Evolutionary conservation across 92 coral and sea anemone species (phyloP), one percentile per base, ranked within the genome.

Genomic region (Chrysogorgia sp.): DNA sequence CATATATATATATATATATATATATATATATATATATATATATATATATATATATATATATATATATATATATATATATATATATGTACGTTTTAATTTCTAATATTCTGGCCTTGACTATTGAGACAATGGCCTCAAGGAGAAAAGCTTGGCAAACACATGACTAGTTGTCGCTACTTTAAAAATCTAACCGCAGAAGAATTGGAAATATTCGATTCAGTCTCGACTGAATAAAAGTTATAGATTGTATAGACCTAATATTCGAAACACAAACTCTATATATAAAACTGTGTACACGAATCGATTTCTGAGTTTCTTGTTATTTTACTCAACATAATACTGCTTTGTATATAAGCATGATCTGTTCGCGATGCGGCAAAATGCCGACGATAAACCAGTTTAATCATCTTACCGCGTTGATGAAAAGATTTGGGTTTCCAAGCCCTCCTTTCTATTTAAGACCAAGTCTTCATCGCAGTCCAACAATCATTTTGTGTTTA

Each of bases 401-500:
- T 37, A 37, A 37, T 37, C 43, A 57, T 23, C 63, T 57, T 57
- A 57, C 63, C 63, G 15, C 53, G 53, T 47, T n/a, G n/a, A 7
- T 47, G 53, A 7, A 47, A 47, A 6, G 53, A 47, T 48, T 69
- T 58, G 14, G 32, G 37, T 22, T 31, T 30, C 79, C 59, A 47
- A 69, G 76, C 13, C 14, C 28, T 40, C 1, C 10, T 69, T 69
- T 49, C 26, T 69, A 53, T 40, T 40, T n/a, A n/a, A n/a, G n/a
- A n/a, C n/a, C 34, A 40, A 69, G 76, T 49, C 24, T 22, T 7
- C 20, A 50, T 67, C 52, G 56, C 22, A 40, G 17, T 25, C 49
- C 37, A 53, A 19, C 61, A 55, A 45, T 69, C 75, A 49, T 69
- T 69, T 53, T 56, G 43, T 72, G 79, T 72, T 56, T 56, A 72